Evolutionary conservation across 2,113 vertebrate species (phyloP), one percentile per base, ranked within the genome.

Genomic region (Pica pica): DNA sequence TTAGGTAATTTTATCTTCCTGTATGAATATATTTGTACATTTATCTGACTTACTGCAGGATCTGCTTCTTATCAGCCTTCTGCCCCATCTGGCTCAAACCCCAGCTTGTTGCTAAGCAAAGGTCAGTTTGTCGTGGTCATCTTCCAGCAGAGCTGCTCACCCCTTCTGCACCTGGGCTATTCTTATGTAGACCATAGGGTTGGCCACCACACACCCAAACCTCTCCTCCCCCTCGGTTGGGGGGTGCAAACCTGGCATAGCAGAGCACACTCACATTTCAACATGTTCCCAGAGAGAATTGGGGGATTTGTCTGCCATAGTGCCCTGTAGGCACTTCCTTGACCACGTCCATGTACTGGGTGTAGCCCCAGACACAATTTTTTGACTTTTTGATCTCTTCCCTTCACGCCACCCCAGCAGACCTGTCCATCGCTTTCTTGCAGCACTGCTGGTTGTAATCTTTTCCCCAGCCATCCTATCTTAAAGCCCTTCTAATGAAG

Each of bases 201-300:
- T 53, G 30, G 28, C 4, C 7, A 22, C 6, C 23, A 6, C 24
- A 53, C 28, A 31, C 37, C 15, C 37, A 41, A 68, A 47, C 16
- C 16, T n/a, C 16, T 30, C n/a, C 41, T 41, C 13, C 7, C 35
- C 10, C 15, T 42, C 0, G 0, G 11, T 0, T 28, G 18, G 7
- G 23, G 47, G 15, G 2, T 41, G 13, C 7, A n/a, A 75, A 41
- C n/a, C 16, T 19, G n/a, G 39, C 21, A 20, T 60, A 60, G 14
- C 16, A 47, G 55, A 60, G 13, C 28, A 39, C 14, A 13, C 5
- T 56, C 4, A 17, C 15, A 16, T 69, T 61, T 87, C 39, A 27
- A 3, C 10, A 9, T 28, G 33, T 23, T 50, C 14, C 23, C 12
- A 28, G 46, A 46, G 16, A 53, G 22, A 33, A 39, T 78, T 53